Evolutionary conservation across 2,113 vertebrate species (phyloP), one percentile per base, ranked within the genome.

Genomic region (Saimiri boliviensis): DNA sequence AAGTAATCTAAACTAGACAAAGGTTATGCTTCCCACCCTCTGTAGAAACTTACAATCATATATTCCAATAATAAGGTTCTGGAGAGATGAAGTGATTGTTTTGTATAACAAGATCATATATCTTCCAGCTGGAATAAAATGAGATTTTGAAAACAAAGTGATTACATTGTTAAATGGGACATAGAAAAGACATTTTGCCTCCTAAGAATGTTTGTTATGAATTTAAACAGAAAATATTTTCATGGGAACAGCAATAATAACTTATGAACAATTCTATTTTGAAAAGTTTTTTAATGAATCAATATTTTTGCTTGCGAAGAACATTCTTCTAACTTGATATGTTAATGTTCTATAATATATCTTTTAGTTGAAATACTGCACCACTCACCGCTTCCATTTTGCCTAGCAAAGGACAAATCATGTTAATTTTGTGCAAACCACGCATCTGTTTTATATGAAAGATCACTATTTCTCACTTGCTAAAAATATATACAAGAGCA

Each of bases 181-280:
- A 93, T 80, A 94, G 93, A 92, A 97, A 97, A 97, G 92, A 95
- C 92, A 96, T 97, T 94, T 98, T 45, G 95, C 81, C 84, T 86
- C 84, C 52, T 94, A 90, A 95, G 80, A 92, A 95, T 84, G 82
- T 96, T 97, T 98, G 93, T 97, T 97, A 95, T 98, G 96, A 98
- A 97, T 97, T 98, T 93, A 98, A 98, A 98, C 89, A 98, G 92
- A 98, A 97, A 97, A 97, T 98, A 98, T 98, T 98, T 98, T 97
- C 90, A 94, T 96, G 87, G 87, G 96, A 94, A 96, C 58, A 93
- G 94, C 66, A 94, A 92, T 97, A 96, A 95, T 96, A 97, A 97
- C 56, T 96, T 94, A 85, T 2, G 94, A 95, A 94, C 76, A 92
- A 95, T 85, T 96, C 92, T 93, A 94, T 94, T 97, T 96, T 92